Evolutionary conservation across 2,113 vertebrate genomes (phyloP).

Genomic region (Eurypyga helias): DNA sequence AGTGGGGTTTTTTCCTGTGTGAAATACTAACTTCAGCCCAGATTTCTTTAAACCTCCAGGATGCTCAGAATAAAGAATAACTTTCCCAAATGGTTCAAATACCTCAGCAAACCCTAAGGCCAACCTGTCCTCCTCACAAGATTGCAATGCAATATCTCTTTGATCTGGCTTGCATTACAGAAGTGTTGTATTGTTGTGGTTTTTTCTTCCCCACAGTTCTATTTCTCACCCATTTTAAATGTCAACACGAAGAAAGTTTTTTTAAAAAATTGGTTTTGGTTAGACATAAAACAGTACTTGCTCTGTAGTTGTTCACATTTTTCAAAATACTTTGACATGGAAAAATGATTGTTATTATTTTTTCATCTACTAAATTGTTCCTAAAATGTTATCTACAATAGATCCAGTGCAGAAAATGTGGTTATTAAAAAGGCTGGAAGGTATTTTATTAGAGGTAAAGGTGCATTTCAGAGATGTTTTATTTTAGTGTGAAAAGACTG

Average conservation of each 20-base stretch:
- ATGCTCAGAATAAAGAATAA: neutral
- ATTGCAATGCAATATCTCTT: neutral
- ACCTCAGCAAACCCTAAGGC: neutral
- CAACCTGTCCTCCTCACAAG: neutral
- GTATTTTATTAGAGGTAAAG: neutral
- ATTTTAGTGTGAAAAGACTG: neutral
- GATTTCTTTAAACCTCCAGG: neutral
- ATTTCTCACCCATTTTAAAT: conserved; percentile 19
- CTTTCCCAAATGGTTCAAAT: neutral
- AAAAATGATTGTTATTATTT: conserved; percentile 11
- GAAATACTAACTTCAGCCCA: neutral
- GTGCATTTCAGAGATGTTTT: neutral
- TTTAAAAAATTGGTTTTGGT: neutral
- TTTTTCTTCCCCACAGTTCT: neutral
- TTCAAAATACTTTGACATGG: neutral
- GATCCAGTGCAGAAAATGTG: neutral
- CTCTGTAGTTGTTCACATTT: neutral
- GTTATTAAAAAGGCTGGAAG: conserved; percentile 4
- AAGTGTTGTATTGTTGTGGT: neutral
- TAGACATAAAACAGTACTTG: neutral
- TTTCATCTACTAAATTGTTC: conserved; percentile 4
- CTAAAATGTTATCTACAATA: neutral
- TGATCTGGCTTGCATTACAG: neutral
- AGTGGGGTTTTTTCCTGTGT: neutral
- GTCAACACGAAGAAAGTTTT: neutral